Evolutionary conservation across 2,888 invertebrate species (phyloP).

Genomic region (Sturmia bella): DNA sequence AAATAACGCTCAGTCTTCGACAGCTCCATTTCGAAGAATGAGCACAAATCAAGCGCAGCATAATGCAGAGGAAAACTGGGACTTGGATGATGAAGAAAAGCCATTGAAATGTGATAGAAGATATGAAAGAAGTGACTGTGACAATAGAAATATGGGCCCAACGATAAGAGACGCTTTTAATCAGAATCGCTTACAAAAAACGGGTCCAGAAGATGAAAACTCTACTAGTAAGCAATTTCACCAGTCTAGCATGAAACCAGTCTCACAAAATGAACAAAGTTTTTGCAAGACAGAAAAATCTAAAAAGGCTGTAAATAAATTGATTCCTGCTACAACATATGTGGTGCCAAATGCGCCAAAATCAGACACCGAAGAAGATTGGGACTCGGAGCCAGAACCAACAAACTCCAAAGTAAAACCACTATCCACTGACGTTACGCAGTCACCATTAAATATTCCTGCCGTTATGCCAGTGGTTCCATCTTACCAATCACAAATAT

Average conservation of each 20-base stretch:
- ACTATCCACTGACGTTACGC: not conserved
- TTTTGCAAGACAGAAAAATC: not conserved
- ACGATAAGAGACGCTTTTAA: constrained; percentile 11
- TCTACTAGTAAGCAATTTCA: not conserved
- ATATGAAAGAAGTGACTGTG: not conserved
- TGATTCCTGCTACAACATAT: not conserved
- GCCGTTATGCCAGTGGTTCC: not conserved
- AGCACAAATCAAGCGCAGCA: constrained; percentile 21
- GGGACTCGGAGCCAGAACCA: constrained; percentile 70
- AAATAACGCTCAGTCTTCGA: not conserved
- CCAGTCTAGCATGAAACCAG: not conserved
- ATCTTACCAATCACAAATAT: constrained; percentile 2
- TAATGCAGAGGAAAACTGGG: constrained; percentile 67
- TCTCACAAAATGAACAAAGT: not conserved
- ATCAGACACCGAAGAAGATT: constrained; percentile 71
- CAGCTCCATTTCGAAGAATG: constrained; percentile 16
- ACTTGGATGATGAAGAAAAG: constrained; percentile 51
- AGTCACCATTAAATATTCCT: not conserved
- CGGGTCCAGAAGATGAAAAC: not conserved
- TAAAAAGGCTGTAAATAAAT: constrained; percentile 9
- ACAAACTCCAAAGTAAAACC: not conserved
- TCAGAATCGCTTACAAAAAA: not conserved
- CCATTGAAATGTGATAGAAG: constrained; percentile 23
- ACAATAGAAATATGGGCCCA: not conserved
- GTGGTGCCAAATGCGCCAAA: constrained; percentile 26